These are phyloP conservation scores for Tyrophagus putrescentiae DNA, from an alignment of 1,140 invertebrate genomes.

Conservation along the genomic window DNA sequence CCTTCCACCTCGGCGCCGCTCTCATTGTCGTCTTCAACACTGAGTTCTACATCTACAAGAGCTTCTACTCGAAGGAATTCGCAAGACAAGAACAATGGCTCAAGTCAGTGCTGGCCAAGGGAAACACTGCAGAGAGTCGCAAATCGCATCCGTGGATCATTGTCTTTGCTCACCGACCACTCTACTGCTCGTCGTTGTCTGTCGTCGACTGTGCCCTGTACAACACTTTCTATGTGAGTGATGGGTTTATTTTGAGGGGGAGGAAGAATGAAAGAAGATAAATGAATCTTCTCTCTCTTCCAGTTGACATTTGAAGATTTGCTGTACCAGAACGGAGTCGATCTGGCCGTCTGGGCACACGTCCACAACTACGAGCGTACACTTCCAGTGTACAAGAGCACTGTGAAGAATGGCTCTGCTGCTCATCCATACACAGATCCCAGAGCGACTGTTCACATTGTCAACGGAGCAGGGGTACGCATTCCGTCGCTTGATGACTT, in stretches of 20 bases:
- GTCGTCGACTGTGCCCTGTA: conserved; percentile 49
- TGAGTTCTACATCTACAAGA: conserved; percentile 65
- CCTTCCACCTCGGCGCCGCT: conserved; percentile 71
- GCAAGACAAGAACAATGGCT: conserved; percentile 70
- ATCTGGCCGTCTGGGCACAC: conserved; percentile 83
- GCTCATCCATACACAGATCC: conserved; percentile 65
- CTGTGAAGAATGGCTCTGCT: conserved; percentile 57
- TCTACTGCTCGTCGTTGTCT: conserved; percentile 65
- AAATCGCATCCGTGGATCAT: conserved; percentile 74
- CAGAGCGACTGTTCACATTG: conserved; percentile 75
- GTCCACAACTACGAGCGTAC: conserved; percentile 88
- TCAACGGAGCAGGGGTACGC: conserved; percentile 30
- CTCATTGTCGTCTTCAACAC: conserved; percentile 83
- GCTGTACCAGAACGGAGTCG: conserved; percentile 73
- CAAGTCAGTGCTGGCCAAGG: conserved; percentile 52
- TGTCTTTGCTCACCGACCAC: conserved; percentile 80
- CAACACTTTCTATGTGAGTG: conserved; percentile 32
- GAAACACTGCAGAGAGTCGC: conserved; percentile 44
- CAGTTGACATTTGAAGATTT: conserved; percentile 56
- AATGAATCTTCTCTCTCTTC: conserved; percentile 23
- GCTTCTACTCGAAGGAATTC: conserved; percentile 68
- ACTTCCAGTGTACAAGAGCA: conserved; percentile 76
- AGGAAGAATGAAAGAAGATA: conserved; percentile 15
- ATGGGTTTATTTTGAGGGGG: not conserved
- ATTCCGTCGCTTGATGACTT: not conserved